Conservation (phyloP, 2,888 invertebrate species). For the Kryphioiulus occultus region DNA sequence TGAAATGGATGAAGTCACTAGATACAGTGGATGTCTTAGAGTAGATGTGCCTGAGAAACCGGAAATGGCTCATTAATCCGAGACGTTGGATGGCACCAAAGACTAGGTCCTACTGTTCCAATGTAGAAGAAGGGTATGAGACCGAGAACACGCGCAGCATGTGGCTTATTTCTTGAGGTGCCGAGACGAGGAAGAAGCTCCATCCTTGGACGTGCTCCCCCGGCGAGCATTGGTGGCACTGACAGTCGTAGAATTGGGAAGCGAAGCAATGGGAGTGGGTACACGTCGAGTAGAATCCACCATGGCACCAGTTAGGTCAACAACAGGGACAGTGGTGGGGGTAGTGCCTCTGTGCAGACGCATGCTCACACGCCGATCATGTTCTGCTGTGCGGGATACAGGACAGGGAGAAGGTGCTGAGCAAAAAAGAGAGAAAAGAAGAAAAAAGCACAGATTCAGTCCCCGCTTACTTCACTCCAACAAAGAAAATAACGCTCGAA, state of each 20-base stretch:
- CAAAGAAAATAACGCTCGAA: conserved; percentile 4
- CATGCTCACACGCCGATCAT: conserved; percentile 53
- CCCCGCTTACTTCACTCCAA: not conserved
- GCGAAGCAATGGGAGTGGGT: conserved; percentile 42
- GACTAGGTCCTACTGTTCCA: conserved; percentile 23
- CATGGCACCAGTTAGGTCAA: not conserved
- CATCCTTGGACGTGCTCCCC: conserved; percentile 52
- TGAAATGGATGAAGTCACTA: conserved; percentile 23
- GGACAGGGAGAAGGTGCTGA: conserved; percentile 51
- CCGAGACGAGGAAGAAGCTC: conserved; percentile 53
- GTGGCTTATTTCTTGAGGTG: conserved; percentile 52
- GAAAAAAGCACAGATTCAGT: conserved; percentile 41
- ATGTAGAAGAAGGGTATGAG: not conserved
- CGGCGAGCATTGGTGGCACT: conserved; percentile 51
- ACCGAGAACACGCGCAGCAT: not conserved
- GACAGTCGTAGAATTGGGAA: conserved; percentile 41
- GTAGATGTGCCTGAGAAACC: conserved; percentile 23
- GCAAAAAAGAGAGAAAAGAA: conserved; percentile 50
- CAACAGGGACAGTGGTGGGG: conserved; percentile 39
- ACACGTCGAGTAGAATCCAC: not conserved
- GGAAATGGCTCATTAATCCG: not conserved
- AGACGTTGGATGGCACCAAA: conserved; percentile 23
- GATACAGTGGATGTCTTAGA: not conserved
- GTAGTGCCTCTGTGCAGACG: conserved; percentile 51
- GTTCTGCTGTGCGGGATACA: conserved; percentile 51